Evolutionary conservation across 2,888 invertebrate species (phyloP).

Genomic region (Dorcus hopei): DNA sequence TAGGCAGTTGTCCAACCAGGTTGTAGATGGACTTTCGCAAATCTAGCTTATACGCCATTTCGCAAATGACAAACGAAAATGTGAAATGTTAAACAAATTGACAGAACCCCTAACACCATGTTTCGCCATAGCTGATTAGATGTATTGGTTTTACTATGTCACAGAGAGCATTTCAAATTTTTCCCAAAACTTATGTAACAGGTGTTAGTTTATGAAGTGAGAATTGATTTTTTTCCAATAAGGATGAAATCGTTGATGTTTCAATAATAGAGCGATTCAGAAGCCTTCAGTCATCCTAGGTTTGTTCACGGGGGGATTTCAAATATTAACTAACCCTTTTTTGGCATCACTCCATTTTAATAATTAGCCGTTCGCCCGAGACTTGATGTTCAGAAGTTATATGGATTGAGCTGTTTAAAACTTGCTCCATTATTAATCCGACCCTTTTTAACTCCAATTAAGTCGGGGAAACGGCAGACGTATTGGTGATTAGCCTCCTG

Average conservation of each 20-base stretch:
- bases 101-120: no score
- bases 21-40: no score
- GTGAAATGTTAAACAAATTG: no score
- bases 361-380: constrained; percentile 33
- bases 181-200: no score
- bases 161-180: no score
- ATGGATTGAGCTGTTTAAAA: constrained; percentile 38
- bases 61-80: no score
- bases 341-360: constrained; percentile 41
- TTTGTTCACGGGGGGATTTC: not conserved
- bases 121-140: no score
- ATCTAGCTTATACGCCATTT: no score
- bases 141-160: no score
- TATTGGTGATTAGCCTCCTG: constrained; percentile 40
- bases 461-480: constrained; percentile 36
- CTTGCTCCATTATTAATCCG: constrained; percentile 40
- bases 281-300: not conserved
- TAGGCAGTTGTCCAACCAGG: no score
- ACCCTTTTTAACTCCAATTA: constrained; percentile 49
- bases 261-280: not conserved
- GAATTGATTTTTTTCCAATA: not conserved
- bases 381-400: constrained; percentile 9
- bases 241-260: not conserved
- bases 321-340: constrained; percentile 34
- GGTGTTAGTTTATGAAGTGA: not conserved